These are phyloP conservation scores for Drosophila saltans DNA, from an alignment of 1,140 invertebrate species.

Conservation along the genomic window DNA sequence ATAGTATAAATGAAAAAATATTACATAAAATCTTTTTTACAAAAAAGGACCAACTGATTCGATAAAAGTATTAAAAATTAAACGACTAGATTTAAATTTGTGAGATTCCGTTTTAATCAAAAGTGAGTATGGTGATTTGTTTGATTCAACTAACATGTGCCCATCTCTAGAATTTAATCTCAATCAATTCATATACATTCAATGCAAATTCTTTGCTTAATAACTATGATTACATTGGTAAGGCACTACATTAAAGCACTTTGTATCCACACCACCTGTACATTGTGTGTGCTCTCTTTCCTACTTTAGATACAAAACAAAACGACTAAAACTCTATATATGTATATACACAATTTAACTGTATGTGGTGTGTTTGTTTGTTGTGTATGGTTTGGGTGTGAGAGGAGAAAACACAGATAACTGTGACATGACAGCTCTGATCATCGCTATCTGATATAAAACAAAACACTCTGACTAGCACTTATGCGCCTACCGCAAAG, in stretches of 20 bases:
- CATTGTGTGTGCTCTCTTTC: constrained; percentile 7
- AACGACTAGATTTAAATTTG: constrained; percentile 8
- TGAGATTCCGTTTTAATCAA: constrained; percentile 52
- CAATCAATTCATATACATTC: constrained; percentile 36
- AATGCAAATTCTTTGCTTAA: constrained; percentile 38
- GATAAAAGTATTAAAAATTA: too few relatives aligned
- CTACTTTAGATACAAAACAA: constrained; percentile 15
- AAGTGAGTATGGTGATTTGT: constrained; percentile 31
- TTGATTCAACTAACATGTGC: constrained; percentile 43
- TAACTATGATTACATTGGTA: constrained; percentile 36
- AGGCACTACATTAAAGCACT: constrained; percentile 48
- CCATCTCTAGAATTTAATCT: constrained; percentile 24
- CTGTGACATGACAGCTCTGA: constrained; percentile 33
- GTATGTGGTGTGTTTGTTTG: constrained; percentile 19
- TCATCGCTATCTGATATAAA: constrained; percentile 28
- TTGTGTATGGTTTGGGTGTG: not conserved
- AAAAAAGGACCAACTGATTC: too few relatives aligned
- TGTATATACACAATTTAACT: constrained; percentile 45
- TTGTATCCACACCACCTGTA: constrained; percentile 12
- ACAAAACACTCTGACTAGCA: constrained; percentile 62
- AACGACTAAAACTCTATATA: constrained; percentile 31
- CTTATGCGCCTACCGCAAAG: constrained; percentile 15
- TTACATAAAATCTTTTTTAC: too few relatives aligned
- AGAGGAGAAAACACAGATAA: not conserved
- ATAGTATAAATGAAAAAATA: too few relatives aligned